phyloP scores from a whole-genome alignment of 2,797 vertebrate species.

The Leuciscus waleckii region DNA sequence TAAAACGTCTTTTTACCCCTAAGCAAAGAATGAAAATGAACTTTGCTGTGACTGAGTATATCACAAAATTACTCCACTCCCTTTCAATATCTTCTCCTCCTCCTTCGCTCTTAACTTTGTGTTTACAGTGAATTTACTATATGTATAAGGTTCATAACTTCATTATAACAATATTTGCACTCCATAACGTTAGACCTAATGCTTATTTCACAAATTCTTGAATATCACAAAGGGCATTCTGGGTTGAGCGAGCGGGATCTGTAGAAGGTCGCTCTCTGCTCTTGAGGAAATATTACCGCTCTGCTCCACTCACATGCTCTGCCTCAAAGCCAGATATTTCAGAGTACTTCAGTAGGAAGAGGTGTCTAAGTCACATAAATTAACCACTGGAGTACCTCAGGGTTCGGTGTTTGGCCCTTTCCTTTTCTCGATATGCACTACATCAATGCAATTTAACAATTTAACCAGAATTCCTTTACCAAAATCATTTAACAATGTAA shows the following conservation, averaged over 20 bases:
- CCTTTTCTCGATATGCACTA: not conserved
- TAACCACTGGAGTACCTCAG: not conserved
- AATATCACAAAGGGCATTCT: not conserved
- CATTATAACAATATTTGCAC: not conserved
- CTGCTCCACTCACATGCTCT: not conserved
- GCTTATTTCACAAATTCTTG: not conserved
- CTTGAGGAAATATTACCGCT: not conserved
- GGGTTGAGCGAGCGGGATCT: too few relatives aligned
- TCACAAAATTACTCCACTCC: too few relatives aligned
- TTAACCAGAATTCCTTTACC: not conserved
- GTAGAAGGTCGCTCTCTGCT: not conserved
- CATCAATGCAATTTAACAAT: not conserved
- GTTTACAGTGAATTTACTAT: not conserved
- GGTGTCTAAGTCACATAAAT: not conserved
- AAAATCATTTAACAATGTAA: not conserved
- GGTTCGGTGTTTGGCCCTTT: not conserved
- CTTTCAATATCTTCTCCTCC: too few relatives aligned
- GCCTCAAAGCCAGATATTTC: not conserved
- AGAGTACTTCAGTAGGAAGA: not conserved
- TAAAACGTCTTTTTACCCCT: too few relatives aligned
- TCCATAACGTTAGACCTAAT: not conserved
- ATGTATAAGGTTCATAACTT: not conserved
- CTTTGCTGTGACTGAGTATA: too few relatives aligned
- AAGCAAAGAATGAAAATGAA: too few relatives aligned
- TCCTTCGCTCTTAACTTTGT: too few relatives aligned